phyloP scores from a whole-genome alignment of 30 jellyfish, hydroid and myxozoan species.

The Mastigias papua region DNA sequence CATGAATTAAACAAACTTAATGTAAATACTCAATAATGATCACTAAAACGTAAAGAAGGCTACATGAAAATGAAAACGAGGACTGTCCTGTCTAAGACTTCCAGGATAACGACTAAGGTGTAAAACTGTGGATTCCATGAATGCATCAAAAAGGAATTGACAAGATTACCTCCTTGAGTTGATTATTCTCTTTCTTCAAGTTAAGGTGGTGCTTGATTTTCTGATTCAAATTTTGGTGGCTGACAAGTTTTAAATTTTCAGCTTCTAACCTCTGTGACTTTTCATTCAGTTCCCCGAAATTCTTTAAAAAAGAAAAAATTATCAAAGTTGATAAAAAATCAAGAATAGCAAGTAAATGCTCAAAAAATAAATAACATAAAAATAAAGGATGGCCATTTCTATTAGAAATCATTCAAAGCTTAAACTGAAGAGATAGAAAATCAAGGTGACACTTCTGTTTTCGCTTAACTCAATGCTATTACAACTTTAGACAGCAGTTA shows the following conservation, averaged over 20 bases:
- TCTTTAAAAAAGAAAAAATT: neutral
- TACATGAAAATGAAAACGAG: too few species aligned
- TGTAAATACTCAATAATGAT: too few species aligned
- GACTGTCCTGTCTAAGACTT: too few species aligned
- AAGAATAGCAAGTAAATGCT: neutral
- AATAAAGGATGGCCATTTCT: neutral
- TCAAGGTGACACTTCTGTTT: neutral
- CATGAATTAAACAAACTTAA: too few species aligned
- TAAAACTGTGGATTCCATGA: too few species aligned
- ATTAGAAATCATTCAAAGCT: too few species aligned
- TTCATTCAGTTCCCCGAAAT: slow-evolving; percentile 32
- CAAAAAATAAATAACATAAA: too few species aligned
- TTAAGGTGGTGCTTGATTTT: slow-evolving; percentile 78
- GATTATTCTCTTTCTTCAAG: slow-evolving; percentile 86
- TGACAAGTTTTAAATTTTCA: slow-evolving; percentile 85
- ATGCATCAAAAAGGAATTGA: neutral
- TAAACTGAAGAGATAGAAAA: neutral
- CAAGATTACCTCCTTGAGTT: slow-evolving; percentile 82
- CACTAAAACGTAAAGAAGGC: too few species aligned
- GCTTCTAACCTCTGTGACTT: slow-evolving; percentile 49
- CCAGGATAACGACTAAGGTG: too few species aligned
- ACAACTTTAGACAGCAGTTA: neutral
- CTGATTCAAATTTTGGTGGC: slow-evolving; percentile 93
- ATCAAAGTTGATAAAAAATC: too few species aligned
- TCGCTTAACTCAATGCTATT: neutral